Conservation (phyloP, 2,113 vertebrate species). For the Heliornis fulica region DNA sequence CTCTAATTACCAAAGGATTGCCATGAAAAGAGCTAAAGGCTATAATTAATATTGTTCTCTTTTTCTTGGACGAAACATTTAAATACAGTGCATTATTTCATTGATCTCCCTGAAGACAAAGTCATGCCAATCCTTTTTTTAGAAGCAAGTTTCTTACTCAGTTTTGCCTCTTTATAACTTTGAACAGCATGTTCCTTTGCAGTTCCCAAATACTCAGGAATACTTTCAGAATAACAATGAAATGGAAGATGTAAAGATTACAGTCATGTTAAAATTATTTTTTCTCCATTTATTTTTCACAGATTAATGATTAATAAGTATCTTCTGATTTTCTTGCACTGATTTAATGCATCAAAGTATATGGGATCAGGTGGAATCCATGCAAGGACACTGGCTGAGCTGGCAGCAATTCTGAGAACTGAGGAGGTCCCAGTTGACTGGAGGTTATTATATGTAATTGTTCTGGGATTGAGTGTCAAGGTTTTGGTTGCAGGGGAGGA, state of each 20-base stretch:
- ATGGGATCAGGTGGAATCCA: too few species aligned
- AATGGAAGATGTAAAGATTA: background rate
- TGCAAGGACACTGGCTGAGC: too few species aligned
- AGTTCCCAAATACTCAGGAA: constrained; percentile 15
- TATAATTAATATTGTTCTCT: constrained; percentile 67
- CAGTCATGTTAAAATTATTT: constrained; percentile 22
- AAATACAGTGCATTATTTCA: constrained; percentile 50
- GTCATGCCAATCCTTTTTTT: constrained; percentile 28
- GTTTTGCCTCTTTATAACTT: constrained; percentile 5
- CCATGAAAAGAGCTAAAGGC: constrained; percentile 53
- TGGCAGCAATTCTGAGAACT: too few species aligned
- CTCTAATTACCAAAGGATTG: constrained; percentile 62
- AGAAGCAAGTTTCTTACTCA: constrained; percentile 26
- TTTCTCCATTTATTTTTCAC: constrained; percentile 6
- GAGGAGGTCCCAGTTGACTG: too few species aligned
- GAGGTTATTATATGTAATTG: too few species aligned
- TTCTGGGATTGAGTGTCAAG: too few species aligned
- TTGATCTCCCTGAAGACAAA: constrained; percentile 42
- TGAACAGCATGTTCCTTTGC: background rate
- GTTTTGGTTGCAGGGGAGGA: too few species aligned
- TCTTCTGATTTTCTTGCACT: background rate
- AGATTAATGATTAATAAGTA: constrained; percentile 1
- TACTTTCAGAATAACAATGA: background rate
- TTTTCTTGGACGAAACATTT: constrained; percentile 52
- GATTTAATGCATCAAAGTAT: background rate